Evolutionary conservation across 2,888 invertebrate species (phyloP).

Genomic region (Halictus ligatus): DNA sequence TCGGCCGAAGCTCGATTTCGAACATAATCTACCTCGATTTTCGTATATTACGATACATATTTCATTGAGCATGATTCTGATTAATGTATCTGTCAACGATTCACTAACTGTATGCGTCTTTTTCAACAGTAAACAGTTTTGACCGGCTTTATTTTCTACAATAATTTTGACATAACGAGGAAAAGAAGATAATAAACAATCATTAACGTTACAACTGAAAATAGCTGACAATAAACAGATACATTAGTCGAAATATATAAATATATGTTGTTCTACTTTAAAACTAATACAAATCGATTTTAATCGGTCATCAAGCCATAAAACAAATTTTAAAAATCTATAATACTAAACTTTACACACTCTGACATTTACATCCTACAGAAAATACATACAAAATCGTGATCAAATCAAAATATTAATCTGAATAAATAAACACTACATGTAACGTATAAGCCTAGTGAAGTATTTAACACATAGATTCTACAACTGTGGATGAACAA

Average conservation of each 20-base stretch:
- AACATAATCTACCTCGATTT: not conserved
- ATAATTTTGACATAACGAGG: too few species aligned
- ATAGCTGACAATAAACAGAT: not conserved
- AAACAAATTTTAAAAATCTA: not conserved
- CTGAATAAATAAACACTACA: not conserved
- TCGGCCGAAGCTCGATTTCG: not conserved
- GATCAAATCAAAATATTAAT: not conserved
- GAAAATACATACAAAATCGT: not conserved
- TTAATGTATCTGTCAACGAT: not conserved
- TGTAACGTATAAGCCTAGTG: not conserved
- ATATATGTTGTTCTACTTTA: not conserved
- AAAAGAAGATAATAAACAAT: too few species aligned
- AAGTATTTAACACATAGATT: too few species aligned
- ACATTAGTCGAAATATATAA: not conserved
- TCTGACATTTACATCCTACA: not conserved
- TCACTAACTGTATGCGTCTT: not conserved
- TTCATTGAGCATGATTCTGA: not conserved
- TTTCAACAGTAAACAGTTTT: too few species aligned
- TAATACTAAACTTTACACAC: not conserved
- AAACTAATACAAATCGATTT: not conserved
- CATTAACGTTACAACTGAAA: not conserved
- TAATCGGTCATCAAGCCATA: not conserved
- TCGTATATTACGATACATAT: not conserved
- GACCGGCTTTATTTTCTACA: too few species aligned
- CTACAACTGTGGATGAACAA: too few species aligned